These are phyloP conservation scores for Beris morrisii DNA, from an alignment of 2,888 invertebrate genomes.

Conservation along the genomic window DNA sequence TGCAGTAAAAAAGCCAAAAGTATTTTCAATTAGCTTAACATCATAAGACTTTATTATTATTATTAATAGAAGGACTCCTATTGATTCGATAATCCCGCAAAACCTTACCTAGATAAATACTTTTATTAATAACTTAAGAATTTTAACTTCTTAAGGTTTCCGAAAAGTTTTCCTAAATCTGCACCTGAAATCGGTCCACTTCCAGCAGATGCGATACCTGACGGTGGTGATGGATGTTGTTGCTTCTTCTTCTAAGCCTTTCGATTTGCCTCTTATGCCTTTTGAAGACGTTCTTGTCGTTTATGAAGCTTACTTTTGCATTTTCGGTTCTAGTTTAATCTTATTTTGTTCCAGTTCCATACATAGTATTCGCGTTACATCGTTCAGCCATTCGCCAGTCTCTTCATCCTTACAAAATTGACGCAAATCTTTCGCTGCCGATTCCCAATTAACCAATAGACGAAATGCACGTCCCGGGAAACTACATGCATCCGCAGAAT, in stretches of 20 bases:
- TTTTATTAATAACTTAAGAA: conserved; percentile 53
- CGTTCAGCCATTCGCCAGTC: conserved; percentile 87
- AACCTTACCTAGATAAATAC: no score
- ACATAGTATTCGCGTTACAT: conserved; percentile 89
- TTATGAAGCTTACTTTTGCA: conserved; percentile 69
- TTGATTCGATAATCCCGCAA: no score
- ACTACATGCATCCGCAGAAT: conserved; percentile 90
- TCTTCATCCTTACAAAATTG: conserved; percentile 92
- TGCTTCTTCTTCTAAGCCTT: conserved; percentile 56
- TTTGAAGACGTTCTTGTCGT: conserved; percentile 61
- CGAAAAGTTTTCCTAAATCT: conserved; percentile 42
- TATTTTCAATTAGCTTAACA: no score
- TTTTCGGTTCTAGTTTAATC: conserved; percentile 76
- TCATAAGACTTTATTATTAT: no score
- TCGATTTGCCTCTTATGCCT: conserved; percentile 66
- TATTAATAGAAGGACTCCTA: no score
- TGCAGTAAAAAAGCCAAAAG: no score
- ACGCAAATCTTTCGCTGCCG: conserved; percentile 82
- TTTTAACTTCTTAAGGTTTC: conserved; percentile 50
- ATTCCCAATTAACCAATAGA: conserved; percentile 84
- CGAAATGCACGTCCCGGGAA: conserved; percentile 88
- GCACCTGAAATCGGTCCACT: conserved; percentile 44
- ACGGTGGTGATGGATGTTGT: conserved; percentile 40
- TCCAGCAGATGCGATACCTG: conserved; percentile 35
- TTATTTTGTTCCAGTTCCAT: conserved; percentile 87